Evolutionary conservation across 2,797 vertebrate species (phyloP).

Genomic region (Phoebastria nigripes): DNA sequence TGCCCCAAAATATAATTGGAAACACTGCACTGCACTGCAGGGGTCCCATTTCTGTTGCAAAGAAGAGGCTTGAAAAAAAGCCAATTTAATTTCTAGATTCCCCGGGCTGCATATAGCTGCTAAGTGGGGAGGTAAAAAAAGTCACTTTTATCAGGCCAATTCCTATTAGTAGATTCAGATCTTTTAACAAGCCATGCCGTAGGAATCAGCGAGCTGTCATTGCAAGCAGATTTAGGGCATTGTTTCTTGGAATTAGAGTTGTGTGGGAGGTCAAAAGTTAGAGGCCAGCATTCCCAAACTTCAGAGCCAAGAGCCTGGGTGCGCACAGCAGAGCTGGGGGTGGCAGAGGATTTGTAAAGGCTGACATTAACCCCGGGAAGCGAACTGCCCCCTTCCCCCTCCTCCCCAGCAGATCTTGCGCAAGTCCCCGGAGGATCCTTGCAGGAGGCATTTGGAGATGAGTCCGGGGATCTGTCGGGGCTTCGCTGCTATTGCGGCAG

Average conservation of each 20-base stretch:
- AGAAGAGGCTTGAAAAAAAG: slow-evolving; percentile 48
- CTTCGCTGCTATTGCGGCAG: not conserved
- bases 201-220: slow-evolving; percentile 1
- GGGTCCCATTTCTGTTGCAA: slow-evolving; percentile 37
- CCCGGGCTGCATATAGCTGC: not conserved
- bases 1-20: slow-evolving; percentile 63
- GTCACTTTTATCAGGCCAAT: slow-evolving; percentile 39
- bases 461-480: not conserved
- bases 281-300: not conserved
- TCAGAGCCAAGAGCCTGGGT: not conserved
- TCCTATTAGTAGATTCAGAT: slow-evolving; percentile 51
- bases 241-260: not conserved
- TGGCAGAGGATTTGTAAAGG: not conserved
- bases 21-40: slow-evolving; percentile 51
- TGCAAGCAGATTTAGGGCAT: slow-evolving; percentile 26
- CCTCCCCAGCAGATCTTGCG: not conserved
- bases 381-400: rapidly evolving
- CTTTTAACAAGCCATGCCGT: not conserved
- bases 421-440: not conserved
- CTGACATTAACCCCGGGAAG: not conserved
- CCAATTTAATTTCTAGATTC: slow-evolving; percentile 64
- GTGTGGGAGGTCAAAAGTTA: not conserved
- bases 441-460: not conserved
- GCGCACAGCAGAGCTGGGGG: rapidly evolving
- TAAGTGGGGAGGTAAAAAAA: slow-evolving; percentile 18